Evolutionary conservation across 2,113 vertebrate species (phyloP).

Genomic region (Chloropsis cyanopogon): DNA sequence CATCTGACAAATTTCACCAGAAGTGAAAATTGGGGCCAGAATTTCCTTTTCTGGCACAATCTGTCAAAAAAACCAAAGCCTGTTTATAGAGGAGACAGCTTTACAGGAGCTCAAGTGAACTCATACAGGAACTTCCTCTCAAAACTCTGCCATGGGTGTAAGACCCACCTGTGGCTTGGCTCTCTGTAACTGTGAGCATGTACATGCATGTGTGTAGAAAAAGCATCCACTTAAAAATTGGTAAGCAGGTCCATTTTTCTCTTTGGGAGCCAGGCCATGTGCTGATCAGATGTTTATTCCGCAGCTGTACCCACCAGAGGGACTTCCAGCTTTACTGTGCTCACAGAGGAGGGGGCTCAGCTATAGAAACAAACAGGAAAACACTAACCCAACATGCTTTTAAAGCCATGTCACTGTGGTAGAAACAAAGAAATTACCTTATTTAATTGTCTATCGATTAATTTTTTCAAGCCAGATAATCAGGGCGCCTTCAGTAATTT

Average conservation of each 20-base stretch:
- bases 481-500: background rate
- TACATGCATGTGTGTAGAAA: background rate
- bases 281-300: background rate
- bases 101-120: background rate
- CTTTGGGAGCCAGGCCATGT: background rate
- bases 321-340: background rate
- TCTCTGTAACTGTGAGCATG: background rate
- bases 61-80: background rate
- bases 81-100: background rate
- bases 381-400: background rate
- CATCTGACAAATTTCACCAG: background rate
- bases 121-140: background rate
- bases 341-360: background rate
- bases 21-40: background rate
- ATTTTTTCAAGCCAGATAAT: background rate
- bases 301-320: background rate
- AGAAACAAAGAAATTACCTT: background rate
- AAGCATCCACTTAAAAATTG: background rate
- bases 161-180: background rate
- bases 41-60: background rate
- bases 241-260: background rate
- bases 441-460: background rate
- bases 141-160: background rate
- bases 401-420: background rate
- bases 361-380: background rate